These are phyloP conservation scores for Indicator indicator DNA, from an alignment of 2,113 vertebrate genomes.

Conservation along the genomic window DNA sequence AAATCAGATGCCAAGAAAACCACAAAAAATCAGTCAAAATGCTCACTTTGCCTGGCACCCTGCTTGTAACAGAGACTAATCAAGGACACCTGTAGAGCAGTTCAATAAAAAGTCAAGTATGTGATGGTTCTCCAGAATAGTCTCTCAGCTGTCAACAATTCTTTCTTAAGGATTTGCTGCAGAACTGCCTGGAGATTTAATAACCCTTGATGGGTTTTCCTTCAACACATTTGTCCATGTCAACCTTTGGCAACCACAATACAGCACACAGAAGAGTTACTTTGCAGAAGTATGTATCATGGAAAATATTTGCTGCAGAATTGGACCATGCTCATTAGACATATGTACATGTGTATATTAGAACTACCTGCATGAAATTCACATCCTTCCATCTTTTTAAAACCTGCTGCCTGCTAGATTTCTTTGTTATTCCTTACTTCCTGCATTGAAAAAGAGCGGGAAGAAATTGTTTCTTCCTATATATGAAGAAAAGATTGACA, in stretches of 20 bases:
- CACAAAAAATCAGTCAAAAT: not conserved
- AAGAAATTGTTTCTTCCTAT: not conserved
- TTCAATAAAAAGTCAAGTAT: not conserved
- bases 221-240: not conserved
- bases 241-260: not conserved
- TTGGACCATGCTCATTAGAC: not conserved
- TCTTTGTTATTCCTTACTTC: not conserved
- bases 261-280: not conserved
- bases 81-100: not conserved
- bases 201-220: not conserved
- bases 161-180: not conserved
- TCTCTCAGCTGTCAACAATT: conserved; percentile 5
- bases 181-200: not conserved
- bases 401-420: not conserved
- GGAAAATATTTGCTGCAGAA: not conserved
- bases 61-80: not conserved
- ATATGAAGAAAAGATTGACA: not conserved
- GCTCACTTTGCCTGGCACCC: not conserved
- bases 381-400: not conserved
- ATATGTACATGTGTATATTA: not conserved
- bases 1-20: not conserved
- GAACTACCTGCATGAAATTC: not conserved
- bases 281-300: not conserved
- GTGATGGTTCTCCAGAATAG: not conserved
- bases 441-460: not conserved